A percentile compares a stretch with the other conserved stretches of the same genome.
Conservation (phyloP, 2,797 vertebrate species). For the Acrossocheilus fasciatus region DNA sequence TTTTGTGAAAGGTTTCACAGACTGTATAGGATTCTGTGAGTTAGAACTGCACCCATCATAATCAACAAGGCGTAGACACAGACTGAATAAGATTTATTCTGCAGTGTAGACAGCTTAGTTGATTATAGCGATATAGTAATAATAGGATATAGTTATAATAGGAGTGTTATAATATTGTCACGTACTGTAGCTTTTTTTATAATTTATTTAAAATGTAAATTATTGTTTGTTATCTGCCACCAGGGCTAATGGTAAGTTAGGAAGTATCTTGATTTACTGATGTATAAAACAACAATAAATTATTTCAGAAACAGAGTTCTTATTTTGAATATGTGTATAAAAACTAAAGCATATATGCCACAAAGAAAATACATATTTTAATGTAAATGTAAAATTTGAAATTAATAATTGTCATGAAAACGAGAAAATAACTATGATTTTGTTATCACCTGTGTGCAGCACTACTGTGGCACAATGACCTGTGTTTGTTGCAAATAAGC, state of each 20-base stretch:
- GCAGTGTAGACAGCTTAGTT: background rate
- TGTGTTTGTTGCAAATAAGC: background rate
- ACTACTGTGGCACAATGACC: background rate
- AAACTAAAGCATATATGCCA: background rate
- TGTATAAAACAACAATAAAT: background rate
- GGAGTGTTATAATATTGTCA: background rate
- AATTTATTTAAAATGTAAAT: background rate
- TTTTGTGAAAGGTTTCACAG: background rate
- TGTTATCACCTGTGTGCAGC: background rate
- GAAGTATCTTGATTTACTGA: background rate
- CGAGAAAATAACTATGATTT: background rate
- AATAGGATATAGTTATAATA: background rate
- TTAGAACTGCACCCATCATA: background rate
- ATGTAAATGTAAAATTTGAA: background rate
- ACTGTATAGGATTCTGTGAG: background rate
- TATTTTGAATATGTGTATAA: background rate
- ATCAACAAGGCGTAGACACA: background rate
- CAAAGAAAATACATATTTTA: background rate
- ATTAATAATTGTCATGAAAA: background rate
- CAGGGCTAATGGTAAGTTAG: background rate
- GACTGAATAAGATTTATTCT: background rate
- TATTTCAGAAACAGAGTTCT: background rate
- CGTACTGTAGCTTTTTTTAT: background rate
- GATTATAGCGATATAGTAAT: background rate
- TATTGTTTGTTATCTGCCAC: background rate